Base-by-base conservation (phyloP, 2,113 vertebrate species). In the Bujurquina vittata region DNA sequence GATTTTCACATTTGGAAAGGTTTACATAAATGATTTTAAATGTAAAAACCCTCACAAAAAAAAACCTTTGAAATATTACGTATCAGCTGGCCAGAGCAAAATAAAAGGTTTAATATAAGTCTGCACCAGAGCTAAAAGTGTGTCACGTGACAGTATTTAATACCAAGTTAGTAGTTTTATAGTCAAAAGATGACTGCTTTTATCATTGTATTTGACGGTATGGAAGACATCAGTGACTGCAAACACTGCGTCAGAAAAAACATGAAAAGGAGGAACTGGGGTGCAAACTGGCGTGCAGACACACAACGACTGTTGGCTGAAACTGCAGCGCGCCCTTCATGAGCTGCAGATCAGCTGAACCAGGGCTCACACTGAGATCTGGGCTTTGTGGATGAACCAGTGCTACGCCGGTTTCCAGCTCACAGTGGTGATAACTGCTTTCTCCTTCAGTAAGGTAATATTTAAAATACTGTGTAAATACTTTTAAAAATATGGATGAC, bases 361-460 rank as follows among this genome's bases (percentile, higher is more conserved):
- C 63, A 0, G 63, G 37, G 23, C 62, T 46, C 14, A 18, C 17
- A 0, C 8, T 26, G 62, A 31, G 43, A 18, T 0, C 54, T 55
- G n/a, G n/a, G n/a, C n/a, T 11, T 22, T 0, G 54, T 22, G 54
- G 10, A n/a, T 10, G n/a, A 57, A 23, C 49, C 23, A 29, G 4
- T 69, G 18, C 5, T 26, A 69, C 9, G 26, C 14, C 18, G 5
- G 17, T 49, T 69, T 49, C 65, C 23, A 26, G 65, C 5, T 69
- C 62, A 46, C 40, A 49, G 0, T 49, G 22, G 46, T 0, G 0
- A 23, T 20, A 23, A 49, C 20, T 11, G 23, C 40, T 49, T 49
- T 49, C 43, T 29, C 23, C 5, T 29, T 29, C 65, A 69, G 2
- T 69, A 46, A 46, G 22, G 40, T 29, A 49, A 67, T 40, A 49